A percentile compares a stretch with the other conserved stretches of the same genome.
These are phyloP conservation scores for Trichonephila inaurata DNA, from an alignment of 1,140 invertebrate species.

Conservation along the genomic window DNA sequence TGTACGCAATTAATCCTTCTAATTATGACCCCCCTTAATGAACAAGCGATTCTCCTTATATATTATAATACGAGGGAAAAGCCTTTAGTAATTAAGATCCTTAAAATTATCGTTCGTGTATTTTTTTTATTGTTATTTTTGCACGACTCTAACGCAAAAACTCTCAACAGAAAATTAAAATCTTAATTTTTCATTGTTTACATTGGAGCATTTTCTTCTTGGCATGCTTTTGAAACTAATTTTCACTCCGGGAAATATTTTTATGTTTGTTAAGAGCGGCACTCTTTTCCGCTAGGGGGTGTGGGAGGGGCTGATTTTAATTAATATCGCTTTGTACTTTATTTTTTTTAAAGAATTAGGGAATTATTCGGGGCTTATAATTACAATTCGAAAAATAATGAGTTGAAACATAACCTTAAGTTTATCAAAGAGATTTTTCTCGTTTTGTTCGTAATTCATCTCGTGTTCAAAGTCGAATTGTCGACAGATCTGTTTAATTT, in stretches of 20 bases:
- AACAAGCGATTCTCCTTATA: not conserved
- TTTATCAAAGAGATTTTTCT: not conserved
- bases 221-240: conserved; percentile 17
- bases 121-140: conserved; percentile 7
- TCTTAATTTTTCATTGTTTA: conserved; percentile 54
- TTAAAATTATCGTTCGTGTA: conserved; percentile 33
- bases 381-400: conserved; percentile 3
- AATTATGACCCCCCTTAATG: conserved; percentile 25
- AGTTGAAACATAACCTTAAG: not conserved
- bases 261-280: not conserved
- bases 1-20: conserved; percentile 40
- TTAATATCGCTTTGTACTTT: conserved; percentile 18
- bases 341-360: not conserved
- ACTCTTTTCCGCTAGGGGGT: not conserved
- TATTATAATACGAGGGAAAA: not conserved
- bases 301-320: not conserved
- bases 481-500: too few relatives aligned
- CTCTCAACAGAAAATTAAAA: conserved; percentile 45
- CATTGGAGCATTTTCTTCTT: conserved; percentile 27
- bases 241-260: not conserved
- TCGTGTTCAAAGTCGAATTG: too few relatives aligned
- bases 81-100: conserved; percentile 33
- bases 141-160: not conserved
- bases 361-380: not conserved
- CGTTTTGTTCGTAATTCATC: not conserved